phyloP scores from a whole-genome alignment of 2,888 invertebrate genomes.

The Baronia brevicornis region DNA sequence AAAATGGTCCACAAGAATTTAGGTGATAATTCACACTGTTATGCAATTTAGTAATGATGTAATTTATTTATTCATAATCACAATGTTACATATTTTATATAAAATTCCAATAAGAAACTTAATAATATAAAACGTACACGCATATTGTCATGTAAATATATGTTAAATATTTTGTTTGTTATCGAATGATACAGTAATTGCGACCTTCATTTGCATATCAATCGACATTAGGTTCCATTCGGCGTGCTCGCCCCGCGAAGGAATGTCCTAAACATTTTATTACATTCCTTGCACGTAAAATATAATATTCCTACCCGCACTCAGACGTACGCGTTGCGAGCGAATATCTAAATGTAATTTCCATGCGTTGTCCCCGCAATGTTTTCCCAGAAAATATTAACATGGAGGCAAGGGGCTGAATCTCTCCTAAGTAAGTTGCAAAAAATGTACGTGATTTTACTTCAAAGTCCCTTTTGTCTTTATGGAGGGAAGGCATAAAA shows the following conservation, averaged over 20 bases:
- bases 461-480: constrained; percentile 76
- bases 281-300: constrained; percentile 74
- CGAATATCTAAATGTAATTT: constrained; percentile 76
- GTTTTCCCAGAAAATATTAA: constrained; percentile 75
- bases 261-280: constrained; percentile 68
- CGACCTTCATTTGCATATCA: constrained; percentile 66
- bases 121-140: too few relatives aligned
- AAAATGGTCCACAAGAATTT: too few relatives aligned
- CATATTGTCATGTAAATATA: too few relatives aligned
- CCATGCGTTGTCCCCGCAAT: constrained; percentile 75
- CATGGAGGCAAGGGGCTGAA: constrained; percentile 73
- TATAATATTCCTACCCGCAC: constrained; percentile 73
- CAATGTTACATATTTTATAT: too few relatives aligned
- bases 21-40: too few relatives aligned
- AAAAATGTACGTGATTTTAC: constrained; percentile 77
- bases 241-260: constrained; percentile 24
- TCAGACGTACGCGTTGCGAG: constrained; percentile 65
- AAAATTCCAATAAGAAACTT: constrained; percentile 6
- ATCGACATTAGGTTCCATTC: constrained; percentile 35
- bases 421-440: constrained; percentile 76
- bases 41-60: constrained; percentile 3
- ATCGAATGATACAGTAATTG: constrained; percentile 34
- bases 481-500: constrained; percentile 72
- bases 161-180: too few relatives aligned
- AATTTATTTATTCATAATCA: too few relatives aligned